Evolutionary conservation across 2,113 vertebrate genomes (phyloP), one percentile per base, ranked within the genome.

Genomic region (Melanotaenia duboulayi): DNA sequence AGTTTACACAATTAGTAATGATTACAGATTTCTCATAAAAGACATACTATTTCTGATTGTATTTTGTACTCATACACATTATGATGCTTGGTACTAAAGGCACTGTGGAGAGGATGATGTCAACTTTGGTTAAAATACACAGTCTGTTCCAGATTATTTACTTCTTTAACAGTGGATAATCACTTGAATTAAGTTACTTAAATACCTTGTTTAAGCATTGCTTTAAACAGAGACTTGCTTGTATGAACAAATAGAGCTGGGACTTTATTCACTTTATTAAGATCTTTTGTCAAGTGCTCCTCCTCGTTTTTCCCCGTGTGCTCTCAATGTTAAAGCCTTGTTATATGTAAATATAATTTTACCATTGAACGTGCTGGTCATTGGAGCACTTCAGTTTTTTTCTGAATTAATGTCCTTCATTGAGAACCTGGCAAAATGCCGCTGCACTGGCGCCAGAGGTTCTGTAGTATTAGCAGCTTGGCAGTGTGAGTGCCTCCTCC

Each of bases 381-480:
- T 76, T 52, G 11, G 25, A n/a, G 13, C 64, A 28, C 28, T 14
- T 56, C 44, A 48, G 0, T n/a, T 54, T 62, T 65, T 63, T 55
- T 67, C 39, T 32, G 23, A 46, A 23, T 67, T 64, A 35, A 71
- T 35, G 48, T 49, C 17, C 19, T 68, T 71, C 55, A 39, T 72
- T 42, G 60, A 72, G 65, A 78, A 50, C 44, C 60, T 81, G 81
- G 63, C 83, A 75, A 68, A 76, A 59, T 40, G 73, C 67, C 16
- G 40, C 20, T 51, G 22, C 37, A 35, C 65, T 48, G 72, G 79
- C 57, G 62, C 81, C 83, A 75, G 54, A 84, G 71, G 69, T 86
- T 81, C 73, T 61, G 65, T 37, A 54, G 71, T 1, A 74, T 85
- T 81, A 79, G 67, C 71, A 55, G 62, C 77, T 52, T 55, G 44